These are phyloP conservation scores for Himalopsyche phryganea DNA, from an alignment of 1,140 invertebrate species.

Conservation along the genomic window DNA sequence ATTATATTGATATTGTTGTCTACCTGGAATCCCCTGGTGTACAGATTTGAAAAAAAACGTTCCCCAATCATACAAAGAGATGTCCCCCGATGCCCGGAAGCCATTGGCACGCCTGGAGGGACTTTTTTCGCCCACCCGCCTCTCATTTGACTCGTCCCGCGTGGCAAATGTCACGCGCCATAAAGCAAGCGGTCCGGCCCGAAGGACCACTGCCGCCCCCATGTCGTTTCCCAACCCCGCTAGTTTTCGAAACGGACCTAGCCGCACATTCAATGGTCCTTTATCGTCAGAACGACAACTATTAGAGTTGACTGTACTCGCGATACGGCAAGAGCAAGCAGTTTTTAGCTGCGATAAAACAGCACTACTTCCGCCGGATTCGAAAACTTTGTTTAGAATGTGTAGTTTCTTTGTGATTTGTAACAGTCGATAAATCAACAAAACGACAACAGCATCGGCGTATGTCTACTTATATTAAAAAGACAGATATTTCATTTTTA, in stretches of 20 bases:
- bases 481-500: too few relatives aligned
- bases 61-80: conserved; percentile 12
- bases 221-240: neutral
- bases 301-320: conserved; percentile 12
- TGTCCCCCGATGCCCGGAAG: neutral
- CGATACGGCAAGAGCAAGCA: too few relatives aligned
- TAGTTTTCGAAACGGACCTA: conserved; percentile 10
- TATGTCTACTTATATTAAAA: too few relatives aligned
- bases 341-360: too few relatives aligned
- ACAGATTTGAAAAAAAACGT: too few relatives aligned
- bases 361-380: too few relatives aligned
- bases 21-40: too few relatives aligned
- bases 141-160: neutral
- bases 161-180: conserved; percentile 15
- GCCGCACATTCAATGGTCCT: conserved; percentile 7
- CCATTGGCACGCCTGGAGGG: conserved; percentile 12
- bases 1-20: too few relatives aligned
- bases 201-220: neutral
- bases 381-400: too few relatives aligned
- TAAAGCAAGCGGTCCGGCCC: conserved; percentile 1
- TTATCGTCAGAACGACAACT: conserved; percentile 17
- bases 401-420: too few relatives aligned
- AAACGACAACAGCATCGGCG: too few relatives aligned
- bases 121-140: conserved; percentile 1
- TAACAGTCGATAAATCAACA: too few relatives aligned